Evolutionary conservation across 1,140 invertebrate genomes (phyloP).

Genomic region (Macrobrachium nipponense): DNA sequence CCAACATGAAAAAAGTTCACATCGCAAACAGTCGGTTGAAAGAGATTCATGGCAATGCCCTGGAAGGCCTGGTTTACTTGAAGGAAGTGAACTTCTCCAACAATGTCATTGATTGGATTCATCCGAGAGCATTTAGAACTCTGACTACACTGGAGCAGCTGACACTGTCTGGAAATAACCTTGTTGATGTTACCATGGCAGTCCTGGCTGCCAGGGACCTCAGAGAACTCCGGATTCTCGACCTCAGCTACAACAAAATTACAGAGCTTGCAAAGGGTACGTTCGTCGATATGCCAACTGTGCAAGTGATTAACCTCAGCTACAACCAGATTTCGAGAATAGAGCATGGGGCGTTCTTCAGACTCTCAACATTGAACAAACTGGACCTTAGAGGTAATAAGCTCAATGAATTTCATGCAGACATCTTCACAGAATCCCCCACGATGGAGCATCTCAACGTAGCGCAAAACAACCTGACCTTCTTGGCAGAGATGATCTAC

Average conservation of each 20-base stretch:
- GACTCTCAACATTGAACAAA: conserved; percentile 78
- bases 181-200: conserved; percentile 81
- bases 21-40: conserved; percentile 45
- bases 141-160: conserved; percentile 80
- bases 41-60: conserved; percentile 63
- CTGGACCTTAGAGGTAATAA: conserved; percentile 84
- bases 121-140: conserved; percentile 79
- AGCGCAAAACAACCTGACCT: conserved; percentile 80
- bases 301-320: conserved; percentile 78
- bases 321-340: conserved; percentile 82
- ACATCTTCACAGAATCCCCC: conserved; percentile 78
- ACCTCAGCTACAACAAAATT: conserved; percentile 79
- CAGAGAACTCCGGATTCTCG: conserved; percentile 76
- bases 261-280: conserved; percentile 79
- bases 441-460: conserved; percentile 82
- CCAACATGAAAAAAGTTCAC: conserved; percentile 60
- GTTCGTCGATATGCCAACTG: conserved; percentile 81
- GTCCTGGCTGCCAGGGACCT: conserved; percentile 82
- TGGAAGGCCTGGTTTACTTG: conserved; percentile 80
- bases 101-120: conserved; percentile 83
- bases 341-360: conserved; percentile 81
- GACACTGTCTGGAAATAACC: conserved; percentile 78
- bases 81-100: conserved; percentile 81
- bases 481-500: conserved; percentile 71
- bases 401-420: conserved; percentile 82